Conservation (phyloP, 1,140 invertebrate species). For the honey bee (Apis mellifera) region Amel_HAv3.1 CM009933.2:6678501-6679000, state of each 20-base stretch:
- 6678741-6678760: neutral
- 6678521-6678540: neutral
- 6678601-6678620: neutral
- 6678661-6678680: neutral
- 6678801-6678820: too few species aligned
- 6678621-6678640: neutral
- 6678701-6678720: neutral
- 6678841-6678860: too few species aligned
- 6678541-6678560: neutral
- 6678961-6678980: too few species aligned
- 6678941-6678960: too few species aligned
- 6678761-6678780: too few species aligned
- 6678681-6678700: neutral
- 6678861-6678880: too few species aligned
- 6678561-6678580: slow-evolving; percentile 13
- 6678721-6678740: neutral
- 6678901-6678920: too few species aligned
- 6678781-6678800: too few species aligned
- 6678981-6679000: too few species aligned
- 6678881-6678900: too few species aligned
- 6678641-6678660: neutral
- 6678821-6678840: too few species aligned
- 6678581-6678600: neutral
- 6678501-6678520: neutral
- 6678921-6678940: too few species aligned